Evolutionary conservation across 2,797 vertebrate species (phyloP), one percentile per base, ranked within the genome.

Genomic region (Calcarius lapponicus): DNA sequence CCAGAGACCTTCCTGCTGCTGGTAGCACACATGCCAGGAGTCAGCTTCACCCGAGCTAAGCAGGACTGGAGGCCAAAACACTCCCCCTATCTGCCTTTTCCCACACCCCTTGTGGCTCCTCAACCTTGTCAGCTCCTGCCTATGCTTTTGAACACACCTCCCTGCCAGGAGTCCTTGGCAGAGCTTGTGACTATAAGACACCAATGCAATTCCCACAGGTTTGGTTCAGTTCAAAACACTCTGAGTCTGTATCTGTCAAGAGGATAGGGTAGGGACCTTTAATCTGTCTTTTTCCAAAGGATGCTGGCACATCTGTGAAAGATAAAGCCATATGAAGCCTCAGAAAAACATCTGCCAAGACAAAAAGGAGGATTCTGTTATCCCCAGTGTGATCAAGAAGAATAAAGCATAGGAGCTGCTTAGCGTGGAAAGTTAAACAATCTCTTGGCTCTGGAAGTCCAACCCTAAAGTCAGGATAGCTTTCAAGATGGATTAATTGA

Each of bases 21-120:
- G 69, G 73, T 34, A 42, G 26, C 2, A 28, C 14, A 25, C 25
- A 7, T 0, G 1, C 10, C 0, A 0, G 21, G 26, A 92, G 61
- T 32, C 58, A 65, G 51, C 51, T 67, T 56, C 66, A 47, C 34
- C 4, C 1, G 0, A 0, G 47, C 66, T 4, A 1, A 86, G 42
- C 0, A 10, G 76, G 47, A 81, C 54, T 25, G 1, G 1, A 83
- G 29, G 36, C 38, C 15, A 53, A 74, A 79, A 50, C 0, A 10
- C 16, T 82, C 10, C 21, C 5, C 7, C 6, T 22, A 31, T 11
- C 20, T 29, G 19, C 60, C 5, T 56, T 62, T 72, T 56, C 60
- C 48, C 61, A 74, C 31, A 40, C 5, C 7, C 60, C 42, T n/a
- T 13, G 11, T 19, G 28, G 17, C 61, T 86, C 65, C 43, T 62